phyloP scores from a whole-genome alignment of 2,888 invertebrate species.

The Masnerella sp. region DNA sequence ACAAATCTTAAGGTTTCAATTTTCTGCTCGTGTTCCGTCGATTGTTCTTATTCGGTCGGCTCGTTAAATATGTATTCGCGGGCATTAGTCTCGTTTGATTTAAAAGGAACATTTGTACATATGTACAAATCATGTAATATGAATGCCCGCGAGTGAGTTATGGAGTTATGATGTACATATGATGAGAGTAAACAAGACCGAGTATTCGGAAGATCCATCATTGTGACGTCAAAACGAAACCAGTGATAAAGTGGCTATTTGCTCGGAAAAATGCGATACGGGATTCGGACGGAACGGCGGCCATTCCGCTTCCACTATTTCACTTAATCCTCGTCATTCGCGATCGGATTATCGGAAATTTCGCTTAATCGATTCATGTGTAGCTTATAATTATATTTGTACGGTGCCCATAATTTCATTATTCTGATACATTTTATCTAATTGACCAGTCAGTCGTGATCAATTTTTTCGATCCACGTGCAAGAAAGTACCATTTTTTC shows the following conservation, averaged over 20 bases:
- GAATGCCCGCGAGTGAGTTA: conserved; percentile 16
- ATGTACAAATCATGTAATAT: conserved; percentile 23
- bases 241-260: conserved; percentile 48
- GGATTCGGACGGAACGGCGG: conserved; percentile 10
- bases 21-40: background rate
- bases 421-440: too few relatives aligned
- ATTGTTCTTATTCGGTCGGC: background rate
- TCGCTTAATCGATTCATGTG: conserved; percentile 15
- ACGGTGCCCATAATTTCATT: conserved; percentile 3
- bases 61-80: conserved; percentile 1
- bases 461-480: too few relatives aligned
- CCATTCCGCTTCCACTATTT: conserved; percentile 8
- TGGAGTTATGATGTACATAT: conserved; percentile 44
- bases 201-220: conserved; percentile 41
- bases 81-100: background rate
- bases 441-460: too few relatives aligned
- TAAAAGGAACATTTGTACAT: conserved; percentile 23
- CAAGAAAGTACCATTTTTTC: too few relatives aligned
- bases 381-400: conserved; percentile 11
- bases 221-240: conserved; percentile 41
- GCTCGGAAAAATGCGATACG: conserved; percentile 35
- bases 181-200: conserved; percentile 40
- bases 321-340: conserved; percentile 22
- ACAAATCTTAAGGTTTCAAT: background rate
- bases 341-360: conserved; percentile 16